Evolutionary conservation across 2,113 vertebrate species (phyloP), one percentile per base, ranked within the genome.

Genomic region (Myotis davidii): DNA sequence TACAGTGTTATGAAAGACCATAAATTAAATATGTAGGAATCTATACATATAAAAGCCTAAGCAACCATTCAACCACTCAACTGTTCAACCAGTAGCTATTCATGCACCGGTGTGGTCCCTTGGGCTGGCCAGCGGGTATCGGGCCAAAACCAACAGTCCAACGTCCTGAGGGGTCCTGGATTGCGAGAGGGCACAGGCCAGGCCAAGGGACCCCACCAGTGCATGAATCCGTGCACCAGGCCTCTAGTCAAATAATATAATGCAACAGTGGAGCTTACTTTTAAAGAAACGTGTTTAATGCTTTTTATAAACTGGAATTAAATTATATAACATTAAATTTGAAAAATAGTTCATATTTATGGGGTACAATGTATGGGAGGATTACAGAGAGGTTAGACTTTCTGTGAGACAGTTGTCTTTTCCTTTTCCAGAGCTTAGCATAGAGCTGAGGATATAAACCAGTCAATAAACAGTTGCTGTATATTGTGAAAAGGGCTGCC

Each of bases 291-390:
- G 5, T 20, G 17, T 45, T 73, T 32, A 77, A 64, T 72, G 67
- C 39, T 88, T 93, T 74, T 74, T 91, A 67, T 48, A 65, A 88
- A 65, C 14, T 45, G 34, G 48, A 92, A 93, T 77, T 87, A 76
- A 77, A 83, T 72, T 70, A 76, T 84, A 25, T 69, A 87, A 73
- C 29, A 84, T 64, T 79, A 54, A 42, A 77, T 25, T 74, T 90
- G 20, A 94, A 82, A 81, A 92, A 14, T 61, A 67, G 18, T 65
- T 67, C 78, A 67, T 77, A 37, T 21, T 56, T 84, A 48, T 59
- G 9, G 34, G 27, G 48, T 79, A 17, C 29, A 67, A 5, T 86
- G 90, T 87, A 81, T 52, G 14, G 48, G 4, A 72, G 70, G 5
- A 56, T 61, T 84, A 78, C 65, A 27, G 10, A 65, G 34, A 67